These are phyloP conservation scores for Cistogaster globosa DNA, from an alignment of 2,888 invertebrate genomes.

Conservation along the genomic window DNA sequence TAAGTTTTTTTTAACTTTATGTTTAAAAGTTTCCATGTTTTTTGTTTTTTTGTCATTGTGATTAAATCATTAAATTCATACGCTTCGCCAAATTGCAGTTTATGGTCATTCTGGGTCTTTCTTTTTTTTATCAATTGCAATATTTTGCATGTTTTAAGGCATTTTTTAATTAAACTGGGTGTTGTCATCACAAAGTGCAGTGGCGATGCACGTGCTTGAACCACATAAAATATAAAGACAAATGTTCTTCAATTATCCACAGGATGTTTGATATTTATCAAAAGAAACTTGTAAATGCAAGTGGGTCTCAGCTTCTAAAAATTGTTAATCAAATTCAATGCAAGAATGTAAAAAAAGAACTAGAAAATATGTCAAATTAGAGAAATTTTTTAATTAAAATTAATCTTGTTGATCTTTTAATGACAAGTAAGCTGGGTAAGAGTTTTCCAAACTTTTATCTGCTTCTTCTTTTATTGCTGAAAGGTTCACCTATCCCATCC, in stretches of 20 bases:
- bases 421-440: too few species aligned
- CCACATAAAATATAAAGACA: conserved; percentile 57
- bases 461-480: too few species aligned
- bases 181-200: conserved; percentile 69
- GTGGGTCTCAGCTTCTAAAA: conserved; percentile 12
- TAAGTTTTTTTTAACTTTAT: conserved; percentile 3
- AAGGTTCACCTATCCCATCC: too few species aligned
- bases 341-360: background rate
- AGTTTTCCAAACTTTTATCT: too few species aligned
- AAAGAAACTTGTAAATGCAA: conserved; percentile 56
- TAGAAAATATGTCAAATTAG: background rate
- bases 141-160: conserved; percentile 68
- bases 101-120: conserved; percentile 61
- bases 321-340: conserved; percentile 20
- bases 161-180: conserved; percentile 72
- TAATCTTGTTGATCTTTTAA: too few species aligned
- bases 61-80: conserved; percentile 83
- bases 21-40: conserved; percentile 38
- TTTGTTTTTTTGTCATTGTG: conserved; percentile 73
- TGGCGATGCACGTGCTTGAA: conserved; percentile 64
- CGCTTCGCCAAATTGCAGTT: conserved; percentile 77
- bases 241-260: conserved; percentile 71
- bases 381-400: too few species aligned
- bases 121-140: conserved; percentile 59
- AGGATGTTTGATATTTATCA: conserved; percentile 69